Evolutionary conservation across 2,113 vertebrate species (phyloP).

Genomic region (Xenopus tropicalis): DNA sequence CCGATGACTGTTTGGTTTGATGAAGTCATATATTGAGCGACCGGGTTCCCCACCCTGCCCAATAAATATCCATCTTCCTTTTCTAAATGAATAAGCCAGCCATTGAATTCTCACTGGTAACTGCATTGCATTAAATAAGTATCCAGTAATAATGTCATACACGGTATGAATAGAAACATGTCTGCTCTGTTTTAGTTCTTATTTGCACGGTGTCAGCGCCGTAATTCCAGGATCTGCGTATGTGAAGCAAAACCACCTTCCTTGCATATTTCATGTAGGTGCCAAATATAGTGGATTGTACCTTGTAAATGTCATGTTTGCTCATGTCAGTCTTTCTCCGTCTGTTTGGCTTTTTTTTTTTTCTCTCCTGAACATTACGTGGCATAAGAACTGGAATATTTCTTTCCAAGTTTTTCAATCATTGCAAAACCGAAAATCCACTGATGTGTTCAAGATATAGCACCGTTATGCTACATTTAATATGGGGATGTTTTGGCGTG

Average conservation of each 20-base stretch:
- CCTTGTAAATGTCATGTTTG: neutral
- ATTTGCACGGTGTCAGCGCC: neutral
- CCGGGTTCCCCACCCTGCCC: too few species aligned
- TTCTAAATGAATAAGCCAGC: too few species aligned
- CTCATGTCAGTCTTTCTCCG: neutral
- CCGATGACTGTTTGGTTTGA: too few species aligned
- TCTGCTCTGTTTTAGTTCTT: neutral
- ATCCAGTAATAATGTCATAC: too few species aligned
- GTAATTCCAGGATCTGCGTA: constrained; percentile 1
- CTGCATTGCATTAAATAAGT: too few species aligned
- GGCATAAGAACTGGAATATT: constrained; percentile 7
- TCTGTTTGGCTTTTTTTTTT: neutral
- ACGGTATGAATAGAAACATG: neutral
- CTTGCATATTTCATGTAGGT: neutral
- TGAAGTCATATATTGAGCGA: too few species aligned
- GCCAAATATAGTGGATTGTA: neutral
- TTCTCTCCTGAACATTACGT: constrained; percentile 17
- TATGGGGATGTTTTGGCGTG: constrained; percentile 2
- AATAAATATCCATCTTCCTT: too few species aligned
- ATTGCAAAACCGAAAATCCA: constrained; percentile 23
- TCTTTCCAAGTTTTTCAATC: constrained; percentile 45
- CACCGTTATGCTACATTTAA: constrained; percentile 14
- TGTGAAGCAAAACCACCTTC: neutral
- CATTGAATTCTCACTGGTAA: too few species aligned
- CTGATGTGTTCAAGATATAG: neutral